Evolutionary conservation across 2,888 invertebrate genomes (phyloP), one percentile per base, ranked within the genome.

Genomic region (Andrena hattorfiana): DNA sequence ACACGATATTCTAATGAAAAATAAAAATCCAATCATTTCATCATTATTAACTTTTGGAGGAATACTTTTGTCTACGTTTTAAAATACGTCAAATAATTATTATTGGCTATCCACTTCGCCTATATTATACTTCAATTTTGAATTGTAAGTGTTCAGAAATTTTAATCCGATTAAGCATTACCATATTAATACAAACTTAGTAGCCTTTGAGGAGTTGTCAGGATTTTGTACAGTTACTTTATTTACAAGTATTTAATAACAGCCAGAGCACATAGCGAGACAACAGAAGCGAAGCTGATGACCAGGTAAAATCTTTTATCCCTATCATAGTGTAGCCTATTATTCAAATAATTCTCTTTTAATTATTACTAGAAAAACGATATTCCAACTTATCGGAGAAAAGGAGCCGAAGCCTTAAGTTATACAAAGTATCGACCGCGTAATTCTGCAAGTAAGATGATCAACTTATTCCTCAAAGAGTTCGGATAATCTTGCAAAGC

Each of bases 401-500:
- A 10, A 10, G 23, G 60, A 35, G n/a, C n/a, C 5, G 48, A 20
- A 56, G 28, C 30, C 30, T 7, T 42, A 30, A 35, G 56, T 60
- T n/a, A 64, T 30, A 59, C 6, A 30, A 64, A 72, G 67, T 51
- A 74, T 56, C 48, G 62, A 59, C 3, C 49, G 48, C 28, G 74
- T 70, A 67, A 69, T 20, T 74, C 23, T 7, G n/a, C 60, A 42
- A 20, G 62, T 77, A 81, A 77, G 60, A 54, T 54, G 54, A 48
- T 73, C 68, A 62, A 10, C 62, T 72, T 54, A 56, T 28, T 64
- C 48, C 54, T 60, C 8, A 42, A 26, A 42, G 68, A 73, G 62
- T 81, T 80, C 49, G 70, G 77, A 63, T 75, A 77, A 67, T 54
- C 75, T 72, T 66, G 60, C 63, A 42, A 69, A 68, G 81, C 84